phyloP scores from a whole-genome alignment of 2,888 invertebrate species.

The Erebia aethiops region DNA sequence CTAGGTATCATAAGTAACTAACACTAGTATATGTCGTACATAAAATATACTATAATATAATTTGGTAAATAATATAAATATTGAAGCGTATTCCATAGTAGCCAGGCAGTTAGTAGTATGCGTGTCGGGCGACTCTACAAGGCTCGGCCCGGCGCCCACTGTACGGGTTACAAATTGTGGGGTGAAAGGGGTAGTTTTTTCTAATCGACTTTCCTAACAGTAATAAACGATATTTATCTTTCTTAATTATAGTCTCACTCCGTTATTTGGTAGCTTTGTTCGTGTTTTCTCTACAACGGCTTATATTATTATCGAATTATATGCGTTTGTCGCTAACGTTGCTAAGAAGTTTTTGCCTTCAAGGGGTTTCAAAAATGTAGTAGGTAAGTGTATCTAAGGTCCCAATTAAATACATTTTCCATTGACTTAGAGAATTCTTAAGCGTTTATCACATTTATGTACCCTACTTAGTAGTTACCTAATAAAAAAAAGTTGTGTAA shows the following conservation, averaged over 20 bases:
- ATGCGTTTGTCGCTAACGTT: conserved; percentile 66
- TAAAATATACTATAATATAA: no score
- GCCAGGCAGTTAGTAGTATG: conserved; percentile 59
- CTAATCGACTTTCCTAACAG: conserved; percentile 82
- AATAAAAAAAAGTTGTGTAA: not conserved
- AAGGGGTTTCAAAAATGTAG: not conserved
- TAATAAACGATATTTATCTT: conserved; percentile 84
- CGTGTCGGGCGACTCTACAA: conserved; percentile 54
- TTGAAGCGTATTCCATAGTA: conserved; percentile 54
- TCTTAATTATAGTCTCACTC: conserved; percentile 81
- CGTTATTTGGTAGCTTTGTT: conserved; percentile 75
- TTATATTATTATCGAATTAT: conserved; percentile 80
- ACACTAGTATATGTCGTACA: no score
- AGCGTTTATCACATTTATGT: not conserved
- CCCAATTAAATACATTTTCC: no score
- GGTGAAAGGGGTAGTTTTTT: conserved; percentile 83
- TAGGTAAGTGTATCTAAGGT: not conserved
- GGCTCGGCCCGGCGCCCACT: conserved; percentile 67
- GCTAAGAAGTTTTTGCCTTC: not conserved
- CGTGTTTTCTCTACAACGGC: conserved; percentile 73
- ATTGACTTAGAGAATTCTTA: not conserved
- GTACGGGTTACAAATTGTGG: conserved; percentile 84
- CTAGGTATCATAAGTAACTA: no score
- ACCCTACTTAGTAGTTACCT: no score
- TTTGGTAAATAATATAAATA: conserved; percentile 13